phyloP scores from a whole-genome alignment of 2,888 invertebrate genomes.

The Phragmatobia fuliginosa region DNA sequence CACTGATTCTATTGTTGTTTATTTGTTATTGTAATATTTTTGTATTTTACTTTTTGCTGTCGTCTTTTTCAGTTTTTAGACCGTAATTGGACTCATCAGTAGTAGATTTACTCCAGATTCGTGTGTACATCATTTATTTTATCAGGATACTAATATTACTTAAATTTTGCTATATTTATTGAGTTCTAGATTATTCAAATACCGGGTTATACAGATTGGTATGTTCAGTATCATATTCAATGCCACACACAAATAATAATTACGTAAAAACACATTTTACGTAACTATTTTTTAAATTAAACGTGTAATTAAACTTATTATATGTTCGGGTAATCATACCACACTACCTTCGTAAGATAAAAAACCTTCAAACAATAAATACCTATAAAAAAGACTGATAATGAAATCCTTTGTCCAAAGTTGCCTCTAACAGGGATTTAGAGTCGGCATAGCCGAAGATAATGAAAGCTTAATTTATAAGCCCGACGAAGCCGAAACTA shows the following conservation, averaged over 20 bases:
- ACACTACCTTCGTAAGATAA: background rate
- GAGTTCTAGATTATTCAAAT: too few relatives aligned
- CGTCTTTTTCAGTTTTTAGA: too few relatives aligned
- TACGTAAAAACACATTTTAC: background rate
- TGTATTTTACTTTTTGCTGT: too few relatives aligned
- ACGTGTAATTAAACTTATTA: background rate
- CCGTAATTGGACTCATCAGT: too few relatives aligned
- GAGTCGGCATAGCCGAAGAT: slow-evolving; percentile 30
- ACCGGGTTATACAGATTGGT: too few relatives aligned
- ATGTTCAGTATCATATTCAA: background rate
- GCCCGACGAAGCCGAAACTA: slow-evolving; percentile 43
- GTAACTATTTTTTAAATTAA: background rate
- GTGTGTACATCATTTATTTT: too few relatives aligned
- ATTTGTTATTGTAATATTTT: too few relatives aligned
- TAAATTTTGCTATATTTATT: too few relatives aligned
- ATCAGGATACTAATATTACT: too few relatives aligned
- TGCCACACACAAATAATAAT: background rate
- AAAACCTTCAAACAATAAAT: slow-evolving; percentile 12
- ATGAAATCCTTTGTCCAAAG: slow-evolving; percentile 29
- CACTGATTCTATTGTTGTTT: too few relatives aligned
- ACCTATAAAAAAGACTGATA: slow-evolving; percentile 27
- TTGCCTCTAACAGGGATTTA: slow-evolving; percentile 30
- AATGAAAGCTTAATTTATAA: slow-evolving; percentile 49
- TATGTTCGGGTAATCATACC: background rate
- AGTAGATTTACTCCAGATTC: too few relatives aligned